Evolutionary conservation across 2,113 vertebrate species (phyloP).

Genomic region (Triplophysa siluroides): DNA sequence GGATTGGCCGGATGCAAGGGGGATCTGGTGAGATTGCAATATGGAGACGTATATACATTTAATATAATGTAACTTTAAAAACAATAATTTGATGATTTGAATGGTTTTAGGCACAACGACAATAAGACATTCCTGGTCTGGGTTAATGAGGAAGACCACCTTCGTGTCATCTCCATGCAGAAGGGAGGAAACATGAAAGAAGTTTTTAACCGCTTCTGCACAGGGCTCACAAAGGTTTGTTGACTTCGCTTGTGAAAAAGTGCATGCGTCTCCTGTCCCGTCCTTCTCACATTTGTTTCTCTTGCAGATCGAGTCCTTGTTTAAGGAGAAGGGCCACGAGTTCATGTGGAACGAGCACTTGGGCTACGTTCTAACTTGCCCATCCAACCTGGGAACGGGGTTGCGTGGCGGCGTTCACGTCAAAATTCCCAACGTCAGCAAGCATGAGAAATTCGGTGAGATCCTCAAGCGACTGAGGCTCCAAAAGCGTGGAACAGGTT

Average conservation of each 20-base stretch:
- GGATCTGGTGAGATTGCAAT: slow-evolving; percentile 83
- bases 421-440: slow-evolving; percentile 88
- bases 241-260: not conserved
- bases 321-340: slow-evolving; percentile 88
- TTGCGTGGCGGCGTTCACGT: slow-evolving; percentile 91
- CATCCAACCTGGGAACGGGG: slow-evolving; percentile 95
- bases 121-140: slow-evolving; percentile 96
- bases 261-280: not conserved
- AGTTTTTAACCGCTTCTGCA: slow-evolving; percentile 92
- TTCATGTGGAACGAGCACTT: slow-evolving; percentile 98
- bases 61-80: not conserved
- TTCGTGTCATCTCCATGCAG: slow-evolving; percentile 97
- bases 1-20: slow-evolving; percentile 91
- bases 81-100: not conserved
- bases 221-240: slow-evolving; percentile 86
- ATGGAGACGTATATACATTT: too few species aligned
- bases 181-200: slow-evolving; percentile 96
- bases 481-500: slow-evolving; percentile 95
- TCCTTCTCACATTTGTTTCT: not conserved
- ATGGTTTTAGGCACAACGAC: slow-evolving; percentile 87
- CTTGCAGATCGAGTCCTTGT: slow-evolving; percentile 85
- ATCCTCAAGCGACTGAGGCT: slow-evolving; percentile 88
- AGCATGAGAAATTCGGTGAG: slow-evolving; percentile 87
- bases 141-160: slow-evolving; percentile 97
- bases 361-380: slow-evolving; percentile 93